Percentiles rank a stretch among this genome's conserved stretches.
phyloP scores from a whole-genome alignment of 2,797 vertebrate species.

The Molossus molossus region DNA sequence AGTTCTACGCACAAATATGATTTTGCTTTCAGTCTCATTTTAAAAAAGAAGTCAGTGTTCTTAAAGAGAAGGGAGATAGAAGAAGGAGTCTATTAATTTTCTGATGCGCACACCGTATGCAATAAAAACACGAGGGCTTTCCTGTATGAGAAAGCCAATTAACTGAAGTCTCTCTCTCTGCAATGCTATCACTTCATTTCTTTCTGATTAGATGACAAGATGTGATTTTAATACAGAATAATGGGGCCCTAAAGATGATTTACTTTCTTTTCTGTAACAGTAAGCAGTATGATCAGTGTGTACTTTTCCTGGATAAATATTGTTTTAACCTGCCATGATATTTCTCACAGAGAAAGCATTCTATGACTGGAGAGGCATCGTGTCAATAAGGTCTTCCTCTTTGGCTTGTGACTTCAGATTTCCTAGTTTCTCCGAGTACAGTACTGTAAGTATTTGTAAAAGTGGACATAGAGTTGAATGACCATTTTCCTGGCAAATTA shows the following conservation, averaged over 20 bases:
- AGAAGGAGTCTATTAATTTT: slow-evolving; percentile 54
- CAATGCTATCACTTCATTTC: slow-evolving; percentile 26
- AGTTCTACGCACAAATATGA: slow-evolving; percentile 47
- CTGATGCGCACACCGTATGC: not conserved
- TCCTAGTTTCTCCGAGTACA: not conserved
- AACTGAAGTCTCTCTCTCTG: slow-evolving; percentile 9
- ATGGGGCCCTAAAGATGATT: slow-evolving; percentile 69
- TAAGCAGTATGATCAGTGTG: slow-evolving; percentile 69
- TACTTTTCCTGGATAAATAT: slow-evolving; percentile 74
- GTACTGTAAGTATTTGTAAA: slow-evolving; percentile 73
- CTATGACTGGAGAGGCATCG: slow-evolving; percentile 78
- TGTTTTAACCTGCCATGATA: slow-evolving; percentile 74
- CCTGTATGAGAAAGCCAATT: slow-evolving; percentile 18
- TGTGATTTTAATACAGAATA: slow-evolving; percentile 73
- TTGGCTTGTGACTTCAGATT: accelerated
- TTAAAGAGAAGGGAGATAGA: slow-evolving; percentile 40
- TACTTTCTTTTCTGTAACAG: slow-evolving; percentile 45
- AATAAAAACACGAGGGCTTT: not conserved
- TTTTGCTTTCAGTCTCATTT: slow-evolving; percentile 63
- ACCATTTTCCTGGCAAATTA: not conserved
- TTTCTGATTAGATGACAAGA: slow-evolving; percentile 69
- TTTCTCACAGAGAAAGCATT: slow-evolving; percentile 78
- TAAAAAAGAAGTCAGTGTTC: slow-evolving; percentile 48
- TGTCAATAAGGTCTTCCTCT: slow-evolving; percentile 15
- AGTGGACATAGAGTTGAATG: not conserved